Evolutionary conservation across 1,140 invertebrate genomes (phyloP).

Genomic region (Caenorhabditis latens): DNA sequence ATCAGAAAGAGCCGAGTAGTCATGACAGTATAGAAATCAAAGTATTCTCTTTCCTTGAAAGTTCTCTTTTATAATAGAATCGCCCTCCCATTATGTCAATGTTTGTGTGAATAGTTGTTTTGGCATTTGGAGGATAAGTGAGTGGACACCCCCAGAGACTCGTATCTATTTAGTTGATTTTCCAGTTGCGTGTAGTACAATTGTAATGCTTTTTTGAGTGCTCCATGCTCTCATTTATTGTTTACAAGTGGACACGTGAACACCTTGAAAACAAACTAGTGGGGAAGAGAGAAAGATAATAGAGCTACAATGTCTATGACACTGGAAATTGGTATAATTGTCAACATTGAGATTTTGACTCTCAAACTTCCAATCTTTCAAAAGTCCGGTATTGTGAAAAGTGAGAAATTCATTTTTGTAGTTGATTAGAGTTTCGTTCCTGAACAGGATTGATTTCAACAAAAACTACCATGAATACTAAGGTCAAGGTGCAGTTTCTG

Average conservation of each 20-base stretch:
- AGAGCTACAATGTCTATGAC: too few relatives aligned
- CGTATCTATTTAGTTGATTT: neutral
- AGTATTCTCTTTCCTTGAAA: constrained; percentile 7
- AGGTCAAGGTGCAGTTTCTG: too few relatives aligned
- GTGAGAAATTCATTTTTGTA: too few relatives aligned
- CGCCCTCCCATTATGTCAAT: neutral
- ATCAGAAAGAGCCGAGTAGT: neutral
- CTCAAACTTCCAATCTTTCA: too few relatives aligned
- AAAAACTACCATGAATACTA: too few relatives aligned
- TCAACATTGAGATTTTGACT: too few relatives aligned
- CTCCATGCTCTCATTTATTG: neutral
- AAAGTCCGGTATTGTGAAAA: neutral
- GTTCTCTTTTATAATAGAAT: neutral
- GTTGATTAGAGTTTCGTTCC: too few relatives aligned
- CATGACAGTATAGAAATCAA: neutral
- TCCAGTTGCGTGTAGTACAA: constrained; percentile 30
- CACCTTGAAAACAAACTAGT: too few relatives aligned
- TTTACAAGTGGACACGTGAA: constrained; percentile 16
- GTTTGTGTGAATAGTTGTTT: constrained; percentile 22
- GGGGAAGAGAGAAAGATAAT: too few relatives aligned
- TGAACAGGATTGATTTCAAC: too few relatives aligned
- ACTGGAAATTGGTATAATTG: too few relatives aligned
- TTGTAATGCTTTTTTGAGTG: constrained; percentile 23
- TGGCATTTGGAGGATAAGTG: constrained; percentile 1
- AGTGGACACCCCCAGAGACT: neutral